These are phyloP conservation scores for Melanostoma mellinum DNA, from an alignment of 2,888 invertebrate genomes.

Conservation along the genomic window DNA sequence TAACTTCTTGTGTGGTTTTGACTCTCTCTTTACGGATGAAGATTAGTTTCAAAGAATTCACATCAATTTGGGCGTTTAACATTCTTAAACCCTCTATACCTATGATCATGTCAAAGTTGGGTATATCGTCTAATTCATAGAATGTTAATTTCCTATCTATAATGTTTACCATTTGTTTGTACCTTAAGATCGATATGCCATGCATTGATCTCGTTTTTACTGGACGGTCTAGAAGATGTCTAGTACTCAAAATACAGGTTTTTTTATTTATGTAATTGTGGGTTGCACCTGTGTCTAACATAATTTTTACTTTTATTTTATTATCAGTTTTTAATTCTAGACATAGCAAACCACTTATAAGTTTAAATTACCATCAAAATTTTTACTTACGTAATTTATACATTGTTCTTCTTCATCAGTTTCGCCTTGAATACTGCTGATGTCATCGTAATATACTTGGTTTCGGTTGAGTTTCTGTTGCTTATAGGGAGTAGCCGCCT, in stretches of 20 bases:
- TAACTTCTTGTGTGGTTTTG: too few species aligned
- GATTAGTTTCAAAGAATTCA: not conserved
- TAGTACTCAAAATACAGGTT: not conserved
- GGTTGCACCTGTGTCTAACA: constrained; percentile 9
- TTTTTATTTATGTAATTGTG: constrained; percentile 6
- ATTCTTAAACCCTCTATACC: constrained; percentile 1
- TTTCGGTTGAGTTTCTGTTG: not conserved
- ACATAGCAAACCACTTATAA: constrained; percentile 8
- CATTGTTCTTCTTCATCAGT: not conserved
- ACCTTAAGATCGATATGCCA: not conserved
- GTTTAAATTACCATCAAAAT: constrained; percentile 5
- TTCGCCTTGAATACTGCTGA: not conserved
- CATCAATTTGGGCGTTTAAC: constrained; percentile 2
- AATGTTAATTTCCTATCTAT: not conserved
- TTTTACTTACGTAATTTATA: constrained; percentile 1
- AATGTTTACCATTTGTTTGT: constrained; percentile 6
- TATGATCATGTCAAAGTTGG: constrained; percentile 3
- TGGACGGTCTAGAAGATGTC: not conserved
- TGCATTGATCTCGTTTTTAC: not conserved
- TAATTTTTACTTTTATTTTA: constrained; percentile 4
- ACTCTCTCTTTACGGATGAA: too few species aligned
- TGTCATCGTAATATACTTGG: not conserved
- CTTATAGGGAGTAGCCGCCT: too few species aligned
- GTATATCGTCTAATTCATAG: constrained; percentile 2
- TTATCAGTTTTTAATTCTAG: not conserved